Evolutionary conservation across 2,113 vertebrate species (phyloP), one percentile per base, ranked within the genome.

Genomic region (Cephalopterus ornatus): DNA sequence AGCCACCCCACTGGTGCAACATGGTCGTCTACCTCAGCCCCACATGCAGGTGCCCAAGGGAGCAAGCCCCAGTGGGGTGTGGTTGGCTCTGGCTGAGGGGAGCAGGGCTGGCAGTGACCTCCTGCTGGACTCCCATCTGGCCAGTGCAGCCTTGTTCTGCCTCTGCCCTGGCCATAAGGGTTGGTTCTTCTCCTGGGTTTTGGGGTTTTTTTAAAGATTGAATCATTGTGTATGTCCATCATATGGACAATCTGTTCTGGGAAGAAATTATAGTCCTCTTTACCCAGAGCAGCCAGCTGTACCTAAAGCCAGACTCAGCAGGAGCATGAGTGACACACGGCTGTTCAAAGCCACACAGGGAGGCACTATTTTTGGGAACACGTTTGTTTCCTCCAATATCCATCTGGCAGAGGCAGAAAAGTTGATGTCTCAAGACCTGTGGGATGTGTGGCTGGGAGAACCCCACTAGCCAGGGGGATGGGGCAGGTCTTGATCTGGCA

Each of bases 361-460:
- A 95, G 83, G 49, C 33, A 56, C 58, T 95, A 30, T 92, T 92
- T 92, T 76, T 4, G 58, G 74, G 37, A 61, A 81, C 53, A 70
- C n/a, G 46, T 91, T 96, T 94, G 44, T 90, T 97, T 89, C 33
- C 35, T 82, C 77, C 61, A 74, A 72, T 90, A 88, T 89, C 77
- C 50, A 76, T 62, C 70, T 92, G 76, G 37, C 16, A 86, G 70
- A 91, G 49, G 59, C 77, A 49, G 73, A 66, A 92, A 84, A 72
- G 58, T 65, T 8, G 14, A 74, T 58, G 39, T 58, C 56, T 9
- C 46, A 93, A 94, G 85, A 88, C 37, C 67, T 78, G 22, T 4
- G 21, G 55, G 33, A 32, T 5, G 3, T 41, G 58, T 4, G 3
- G 8, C 39, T 68, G 44, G 41, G 39, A 76, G 12, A 76, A 7